phyloP scores from a whole-genome alignment of 1,140 invertebrate genomes.

The Liolophura sinensis region DNA sequence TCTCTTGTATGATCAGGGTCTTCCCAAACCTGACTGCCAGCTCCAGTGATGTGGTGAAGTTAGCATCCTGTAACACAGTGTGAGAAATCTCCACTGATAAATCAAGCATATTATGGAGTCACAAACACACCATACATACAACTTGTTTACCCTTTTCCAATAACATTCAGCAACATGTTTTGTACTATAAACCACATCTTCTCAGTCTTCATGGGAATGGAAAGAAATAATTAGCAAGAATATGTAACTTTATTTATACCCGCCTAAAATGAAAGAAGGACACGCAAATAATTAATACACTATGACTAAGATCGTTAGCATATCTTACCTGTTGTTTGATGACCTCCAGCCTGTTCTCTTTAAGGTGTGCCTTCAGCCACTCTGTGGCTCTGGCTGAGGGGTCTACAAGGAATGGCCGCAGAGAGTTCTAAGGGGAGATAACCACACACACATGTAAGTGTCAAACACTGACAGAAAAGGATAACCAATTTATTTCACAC shows the following conservation, averaged over 20 bases:
- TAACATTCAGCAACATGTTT: no score
- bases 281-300: no score
- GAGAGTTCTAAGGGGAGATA: conserved; percentile 57
- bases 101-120: no score
- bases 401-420: conserved; percentile 82
- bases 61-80: conserved; percentile 64
- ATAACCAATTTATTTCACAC: no score
- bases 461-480: no score
- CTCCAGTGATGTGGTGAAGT: conserved; percentile 83
- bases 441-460: not conserved
- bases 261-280: no score
- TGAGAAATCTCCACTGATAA: not conserved
- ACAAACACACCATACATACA: no score
- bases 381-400: conserved; percentile 80
- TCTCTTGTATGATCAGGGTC: conserved; percentile 83
- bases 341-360: conserved; percentile 70
- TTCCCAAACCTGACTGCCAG: conserved; percentile 92
- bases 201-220: no score
- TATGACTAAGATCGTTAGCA: not conserved
- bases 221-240: no score
- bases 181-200: no score
- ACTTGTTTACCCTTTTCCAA: no score
- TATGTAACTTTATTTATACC: no score
- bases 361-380: conserved; percentile 80
- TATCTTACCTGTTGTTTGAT: conserved; percentile 69